These are phyloP conservation scores for Aproaerema taeniolella DNA, from an alignment of 2,888 invertebrate genomes.

Conservation along the genomic window DNA sequence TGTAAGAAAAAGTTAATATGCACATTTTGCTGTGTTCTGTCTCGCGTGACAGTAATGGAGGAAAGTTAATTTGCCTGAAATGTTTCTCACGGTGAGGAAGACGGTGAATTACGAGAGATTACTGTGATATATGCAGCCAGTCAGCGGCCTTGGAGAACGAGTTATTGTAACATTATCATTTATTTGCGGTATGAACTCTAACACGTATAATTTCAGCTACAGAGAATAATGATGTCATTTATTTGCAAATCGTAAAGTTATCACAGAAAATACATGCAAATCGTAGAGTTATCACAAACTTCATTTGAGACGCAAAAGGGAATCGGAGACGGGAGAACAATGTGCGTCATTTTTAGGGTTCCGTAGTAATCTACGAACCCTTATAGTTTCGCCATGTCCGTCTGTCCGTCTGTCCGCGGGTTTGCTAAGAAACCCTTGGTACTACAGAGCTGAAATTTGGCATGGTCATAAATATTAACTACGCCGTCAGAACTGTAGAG, in stretches of 20 bases:
- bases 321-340: no score
- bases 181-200: constrained; percentile 24
- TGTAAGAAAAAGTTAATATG: constrained; percentile 37
- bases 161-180: constrained; percentile 25
- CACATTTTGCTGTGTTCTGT: constrained; percentile 43
- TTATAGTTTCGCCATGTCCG: no score
- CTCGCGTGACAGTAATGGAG: constrained; percentile 61
- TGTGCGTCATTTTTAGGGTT: no score
- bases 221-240: constrained; percentile 28
- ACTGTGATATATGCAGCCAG: constrained; percentile 23
- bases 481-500: no score
- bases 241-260: constrained; percentile 24
- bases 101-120: constrained; percentile 32
- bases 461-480: no score
- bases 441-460: no score
- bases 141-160: constrained; percentile 21
- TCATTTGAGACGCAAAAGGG: no score
- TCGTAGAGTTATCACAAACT: no score
- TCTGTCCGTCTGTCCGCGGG: no score
- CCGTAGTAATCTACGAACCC: no score
- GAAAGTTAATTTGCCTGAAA: constrained; percentile 57
- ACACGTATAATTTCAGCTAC: constrained; percentile 20
- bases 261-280: no score
- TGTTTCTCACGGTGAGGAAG: constrained; percentile 62
- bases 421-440: no score